Conservation (phyloP, 1,140 invertebrate species). For the Ectropis grisescens region DNA sequence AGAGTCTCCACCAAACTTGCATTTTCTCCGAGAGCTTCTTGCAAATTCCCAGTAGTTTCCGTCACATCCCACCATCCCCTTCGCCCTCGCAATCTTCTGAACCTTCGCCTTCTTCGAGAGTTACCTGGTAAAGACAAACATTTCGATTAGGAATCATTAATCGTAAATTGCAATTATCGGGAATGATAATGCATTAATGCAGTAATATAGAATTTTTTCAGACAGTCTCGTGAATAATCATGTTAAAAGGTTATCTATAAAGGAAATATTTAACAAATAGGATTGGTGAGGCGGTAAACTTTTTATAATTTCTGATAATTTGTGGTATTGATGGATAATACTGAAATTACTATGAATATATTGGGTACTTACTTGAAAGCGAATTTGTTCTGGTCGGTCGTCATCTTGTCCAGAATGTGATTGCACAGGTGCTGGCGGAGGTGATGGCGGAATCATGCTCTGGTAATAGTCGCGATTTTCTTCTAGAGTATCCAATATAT, state of each 20-base stretch:
- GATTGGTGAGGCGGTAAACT: too few species aligned
- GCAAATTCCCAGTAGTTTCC: constrained; percentile 87
- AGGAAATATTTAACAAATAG: too few species aligned
- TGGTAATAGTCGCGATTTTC: constrained; percentile 99
- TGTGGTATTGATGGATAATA: too few species aligned
- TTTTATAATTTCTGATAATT: too few species aligned
- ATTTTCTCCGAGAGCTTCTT: constrained; percentile 88
- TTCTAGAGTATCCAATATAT: constrained; percentile 97
- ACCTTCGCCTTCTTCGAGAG: constrained; percentile 83
- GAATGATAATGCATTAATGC: too few species aligned
- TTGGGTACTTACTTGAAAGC: constrained; percentile 77
- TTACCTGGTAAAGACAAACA: constrained; percentile 75
- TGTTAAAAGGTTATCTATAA: too few species aligned
- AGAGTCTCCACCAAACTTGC: constrained; percentile 83
- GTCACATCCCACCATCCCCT: constrained; percentile 84
- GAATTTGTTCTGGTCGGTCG: constrained; percentile 73
- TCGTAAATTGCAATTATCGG: not conserved
- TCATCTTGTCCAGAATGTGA: constrained; percentile 66
- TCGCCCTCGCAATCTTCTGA: constrained; percentile 74
- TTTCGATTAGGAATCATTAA: constrained; percentile 1
- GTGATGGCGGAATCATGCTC: constrained; percentile 85
- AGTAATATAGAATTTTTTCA: too few species aligned
- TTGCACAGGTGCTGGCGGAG: constrained; percentile 75
- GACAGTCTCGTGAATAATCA: too few species aligned
- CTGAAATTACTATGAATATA: too few species aligned